phyloP scores from a whole-genome alignment of 2,797 vertebrate species.

The Eidolon dupreanum region DNA sequence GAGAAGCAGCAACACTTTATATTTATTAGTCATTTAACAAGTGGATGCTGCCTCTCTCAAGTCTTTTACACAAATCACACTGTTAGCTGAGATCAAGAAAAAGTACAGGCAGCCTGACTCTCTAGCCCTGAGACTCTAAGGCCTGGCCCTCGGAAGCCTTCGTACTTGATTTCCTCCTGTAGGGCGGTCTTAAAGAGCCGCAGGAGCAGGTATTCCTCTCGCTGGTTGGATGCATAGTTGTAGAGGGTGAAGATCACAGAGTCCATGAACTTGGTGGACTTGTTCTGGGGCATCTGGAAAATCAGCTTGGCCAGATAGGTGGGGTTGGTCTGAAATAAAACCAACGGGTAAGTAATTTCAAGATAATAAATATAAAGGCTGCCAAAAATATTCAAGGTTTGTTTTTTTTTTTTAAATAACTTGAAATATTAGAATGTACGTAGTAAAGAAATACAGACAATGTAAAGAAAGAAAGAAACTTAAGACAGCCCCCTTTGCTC shows the following conservation, averaged over 20 bases:
- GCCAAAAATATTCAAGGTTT: not conserved
- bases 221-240: constrained; percentile 98
- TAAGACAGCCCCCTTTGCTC: not conserved
- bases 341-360: not conserved
- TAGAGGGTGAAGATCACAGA: constrained; percentile 98
- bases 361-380: not conserved
- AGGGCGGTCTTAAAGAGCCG: constrained; percentile 97
- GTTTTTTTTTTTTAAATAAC: no score
- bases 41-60: not conserved
- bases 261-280: constrained; percentile 99
- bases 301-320: constrained; percentile 98
- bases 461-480: not conserved
- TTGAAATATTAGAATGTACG: not conserved
- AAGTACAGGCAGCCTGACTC: not conserved
- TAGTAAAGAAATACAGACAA: not conserved
- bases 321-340: constrained; percentile 91
- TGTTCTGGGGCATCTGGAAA: constrained; percentile 99
- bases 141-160: not conserved
- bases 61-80: not conserved
- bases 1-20: not conserved
- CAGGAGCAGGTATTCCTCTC: constrained; percentile 96
- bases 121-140: not conserved
- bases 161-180: constrained; percentile 99
- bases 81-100: not conserved
- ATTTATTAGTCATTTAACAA: not conserved